Base-by-base conservation (phyloP, 1,140 invertebrate genomes). In the Trichonephila clavata region DNA sequence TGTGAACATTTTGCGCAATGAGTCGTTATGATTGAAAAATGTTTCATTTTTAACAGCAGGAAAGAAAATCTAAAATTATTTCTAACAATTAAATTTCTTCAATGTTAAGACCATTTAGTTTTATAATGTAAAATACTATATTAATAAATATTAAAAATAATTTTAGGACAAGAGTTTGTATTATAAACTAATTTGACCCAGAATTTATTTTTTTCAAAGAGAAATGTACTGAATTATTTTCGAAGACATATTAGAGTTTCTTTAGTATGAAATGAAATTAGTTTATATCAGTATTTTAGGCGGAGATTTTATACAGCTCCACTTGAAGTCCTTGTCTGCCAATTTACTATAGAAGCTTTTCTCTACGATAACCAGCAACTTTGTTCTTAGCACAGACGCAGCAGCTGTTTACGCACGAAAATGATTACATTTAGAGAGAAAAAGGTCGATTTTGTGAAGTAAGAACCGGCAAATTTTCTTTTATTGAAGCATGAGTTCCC, bases 401-500 rank as follows among this genome's bases (percentile, higher is more conserved):
- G 27, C n/a, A 21, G 27, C 39, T 57, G 60, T 68, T 88, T 27
- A 68, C 61, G 63, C 86, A 68, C 24, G 86, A 68, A 88, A 88
- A 88, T 88, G 86, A 71, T 88, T 88, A 21, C 63, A 65, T 88
- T 88, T 88, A 20, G 20, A 50, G 20, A 50, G 21, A 27, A 71
- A 71, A 86, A 68, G 43, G 61, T 88, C 59, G 39, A 88, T 88
- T 88, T 32, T 43, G 60, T 88, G 20, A 65, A 68, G n/a, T 88
- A 68, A 50, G 63, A 88, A 88, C 27, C 24, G 60, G 63, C 63
- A 43, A 43, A 43, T 88, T 65, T 88, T 57, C 81, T 59, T 87
- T 68, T 88, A 81, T 87, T 43, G 86, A 93, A 88, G 63, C 86
- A 93, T 84, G 86, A 43, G 84, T 86, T 81, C 86, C 83, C 81